A percentile compares a stretch with the other conserved stretches of the same genome.
These are phyloP conservation scores for Manis javanica DNA, from an alignment of 2,797 vertebrate species.

Conservation along the genomic window DNA sequence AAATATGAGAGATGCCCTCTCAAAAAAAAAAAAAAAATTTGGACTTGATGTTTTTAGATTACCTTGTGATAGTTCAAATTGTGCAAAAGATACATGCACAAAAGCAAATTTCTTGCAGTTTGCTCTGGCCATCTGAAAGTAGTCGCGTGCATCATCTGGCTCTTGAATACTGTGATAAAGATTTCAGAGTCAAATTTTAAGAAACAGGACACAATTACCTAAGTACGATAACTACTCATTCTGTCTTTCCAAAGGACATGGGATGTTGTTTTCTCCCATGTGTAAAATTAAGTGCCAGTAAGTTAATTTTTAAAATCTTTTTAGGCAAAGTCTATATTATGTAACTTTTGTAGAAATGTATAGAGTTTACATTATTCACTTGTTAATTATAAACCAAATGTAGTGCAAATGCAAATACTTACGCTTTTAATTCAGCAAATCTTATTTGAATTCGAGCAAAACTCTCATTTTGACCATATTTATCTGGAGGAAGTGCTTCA, in stretches of 20 bases:
- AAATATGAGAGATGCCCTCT: too few species aligned
- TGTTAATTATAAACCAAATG: not conserved
- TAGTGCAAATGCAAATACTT: slow-evolving; percentile 84
- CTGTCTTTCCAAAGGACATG: slow-evolving; percentile 31
- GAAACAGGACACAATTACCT: not conserved
- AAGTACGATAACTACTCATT: not conserved
- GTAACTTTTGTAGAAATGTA: slow-evolving; percentile 5
- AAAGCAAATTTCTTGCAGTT: slow-evolving; percentile 97
- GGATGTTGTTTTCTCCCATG: not conserved
- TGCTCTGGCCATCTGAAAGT: slow-evolving; percentile 94
- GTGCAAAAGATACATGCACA: slow-evolving; percentile 95
- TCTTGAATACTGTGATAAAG: slow-evolving; percentile 93
- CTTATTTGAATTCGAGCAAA: slow-evolving; percentile 95
- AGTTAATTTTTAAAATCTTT: not conserved
- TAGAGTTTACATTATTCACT: not conserved
- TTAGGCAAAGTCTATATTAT: not conserved
- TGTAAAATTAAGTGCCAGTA: slow-evolving; percentile 18
- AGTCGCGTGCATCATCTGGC: slow-evolving; percentile 93
- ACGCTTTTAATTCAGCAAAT: slow-evolving; percentile 97
- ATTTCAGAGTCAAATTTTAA: not conserved
- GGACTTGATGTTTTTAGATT: slow-evolving; percentile 54
- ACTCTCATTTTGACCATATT: slow-evolving; percentile 93
- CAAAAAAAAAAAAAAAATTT: too few species aligned
- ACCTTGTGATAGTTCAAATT: slow-evolving; percentile 96
- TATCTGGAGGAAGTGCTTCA: slow-evolving; percentile 91